phyloP scores from a whole-genome alignment of 37 sponge, comb jelly and placozoan species.

The Aplysina aerophoba region DNA sequence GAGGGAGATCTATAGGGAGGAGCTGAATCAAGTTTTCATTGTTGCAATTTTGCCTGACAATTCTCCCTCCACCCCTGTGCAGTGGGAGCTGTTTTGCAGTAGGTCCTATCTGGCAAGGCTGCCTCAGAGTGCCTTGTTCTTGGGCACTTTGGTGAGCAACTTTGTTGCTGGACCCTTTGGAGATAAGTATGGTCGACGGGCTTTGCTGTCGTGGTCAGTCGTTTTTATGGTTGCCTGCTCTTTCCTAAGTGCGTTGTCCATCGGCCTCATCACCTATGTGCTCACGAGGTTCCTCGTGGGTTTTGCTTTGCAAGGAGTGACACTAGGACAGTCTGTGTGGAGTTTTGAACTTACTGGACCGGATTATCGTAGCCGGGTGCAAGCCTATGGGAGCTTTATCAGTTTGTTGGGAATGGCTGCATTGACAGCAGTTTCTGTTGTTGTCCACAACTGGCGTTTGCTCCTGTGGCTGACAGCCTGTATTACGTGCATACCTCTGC shows the following conservation, averaged over 20 bases:
- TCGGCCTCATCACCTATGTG: neutral
- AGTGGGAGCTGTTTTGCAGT: constrained; percentile 9
- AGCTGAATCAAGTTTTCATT: too few species aligned
- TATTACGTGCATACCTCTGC: too few species aligned
- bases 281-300: neutral
- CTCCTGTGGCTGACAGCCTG: too few species aligned
- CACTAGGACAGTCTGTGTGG: neutral
- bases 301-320: neutral
- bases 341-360: constrained; percentile 14
- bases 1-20: too few species aligned
- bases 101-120: neutral
- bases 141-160: neutral
- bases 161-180: neutral
- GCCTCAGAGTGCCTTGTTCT: constrained; percentile 19
- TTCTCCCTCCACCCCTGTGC: too few species aligned
- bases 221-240: neutral
- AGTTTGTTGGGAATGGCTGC: too few species aligned
- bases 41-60: too few species aligned
- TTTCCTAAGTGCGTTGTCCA: neutral
- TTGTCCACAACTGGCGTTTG: too few species aligned
- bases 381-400: too few species aligned
- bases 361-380: neutral
- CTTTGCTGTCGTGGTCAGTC: neutral
- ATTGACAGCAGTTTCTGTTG: too few species aligned
- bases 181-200: neutral